Base-by-base conservation (phyloP, 2,888 invertebrate genomes). In the Athalia cordata region DNA sequence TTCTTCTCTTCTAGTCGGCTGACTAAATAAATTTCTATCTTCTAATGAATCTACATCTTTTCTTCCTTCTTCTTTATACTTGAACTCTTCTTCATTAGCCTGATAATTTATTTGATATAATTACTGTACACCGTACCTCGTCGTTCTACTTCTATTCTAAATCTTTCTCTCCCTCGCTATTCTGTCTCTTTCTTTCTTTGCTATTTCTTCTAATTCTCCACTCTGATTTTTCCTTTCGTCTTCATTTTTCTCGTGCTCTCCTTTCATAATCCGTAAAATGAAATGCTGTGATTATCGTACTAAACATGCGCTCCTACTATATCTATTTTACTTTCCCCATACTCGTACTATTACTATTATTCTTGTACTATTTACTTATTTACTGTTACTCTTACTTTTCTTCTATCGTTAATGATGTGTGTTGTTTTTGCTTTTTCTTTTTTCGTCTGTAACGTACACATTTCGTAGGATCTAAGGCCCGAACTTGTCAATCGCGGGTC, bases 101-200 rank as follows among this genome's bases (percentile, higher is more conserved):
- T 15, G 0, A 55, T 29, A 59, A 49, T 15, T 77, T 64, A 61
- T 15, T 43, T 5, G 29, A n/a, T 9, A n/a, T 67, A 50, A 7
- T 77, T 78, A 55, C 68, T 79, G 78, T 80, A 79, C 78, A 57
- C 75, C 76, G 79, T 82, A 61, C 80, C 79, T 76, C 72, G 15
- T 74, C 57, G 61, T 62, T 77, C 79, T 77, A 80, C 68, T 81
- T 55, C 76, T 29, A 77, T 75, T 77, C 55, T 76, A 15, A 66
- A 65, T 80, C 80, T 61, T 79, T 76, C 77, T 81, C 57, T 77
- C 61, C 66, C 57, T 78, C 11, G 8, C 55, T 81, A 13, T 77
- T 55, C 13, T 67, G 13, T 55, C 64, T 67, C 64, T 72, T 77
- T 65, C 61, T 62, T 75, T 75, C 43, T 9, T 15, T 43, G 47